Conservation (phyloP, 2,797 vertebrate species). For the Acanthornis magna region DNA sequence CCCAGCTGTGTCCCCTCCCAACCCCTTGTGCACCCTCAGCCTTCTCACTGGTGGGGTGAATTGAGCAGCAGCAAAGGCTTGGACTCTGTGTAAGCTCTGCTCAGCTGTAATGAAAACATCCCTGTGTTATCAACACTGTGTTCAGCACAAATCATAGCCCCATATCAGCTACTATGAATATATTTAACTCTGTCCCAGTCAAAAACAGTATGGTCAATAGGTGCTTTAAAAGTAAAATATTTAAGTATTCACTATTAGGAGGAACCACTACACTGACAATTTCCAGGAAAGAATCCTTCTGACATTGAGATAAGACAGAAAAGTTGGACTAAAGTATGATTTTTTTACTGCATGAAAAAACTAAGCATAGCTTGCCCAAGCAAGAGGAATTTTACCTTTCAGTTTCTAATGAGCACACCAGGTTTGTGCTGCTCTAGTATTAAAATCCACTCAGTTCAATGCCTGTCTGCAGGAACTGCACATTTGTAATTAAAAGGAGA, state of each 20-base stretch:
- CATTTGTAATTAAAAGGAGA: constrained; percentile 39
- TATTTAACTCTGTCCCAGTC: not conserved
- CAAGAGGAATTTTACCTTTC: not conserved
- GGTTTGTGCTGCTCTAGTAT: not conserved
- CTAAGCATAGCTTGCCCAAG: rapidly evolving
- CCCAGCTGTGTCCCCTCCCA: not conserved
- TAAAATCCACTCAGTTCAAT: not conserved
- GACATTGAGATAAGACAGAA: not conserved
- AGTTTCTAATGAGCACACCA: not conserved
- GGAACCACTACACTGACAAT: not conserved
- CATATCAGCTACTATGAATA: not conserved
- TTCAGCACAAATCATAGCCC: not conserved
- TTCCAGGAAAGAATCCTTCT: not conserved
- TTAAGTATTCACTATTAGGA: not conserved
- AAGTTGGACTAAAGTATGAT: not conserved
- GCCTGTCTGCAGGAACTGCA: not conserved
- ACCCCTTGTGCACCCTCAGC: rapidly evolving
- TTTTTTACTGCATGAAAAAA: not conserved
- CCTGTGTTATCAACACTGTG: not conserved
- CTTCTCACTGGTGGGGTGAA: rapidly evolving
- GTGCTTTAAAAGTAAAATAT: not conserved
- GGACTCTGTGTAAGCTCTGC: not conserved
- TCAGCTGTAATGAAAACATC: not conserved
- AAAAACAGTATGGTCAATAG: not conserved
- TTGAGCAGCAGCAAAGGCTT: not conserved